A percentile compares a stretch with the other conserved stretches of the same genome.
These are phyloP conservation scores for Drosophila persimilis DNA, from an alignment of 1,140 invertebrate genomes.

Conservation along the genomic window DNA sequence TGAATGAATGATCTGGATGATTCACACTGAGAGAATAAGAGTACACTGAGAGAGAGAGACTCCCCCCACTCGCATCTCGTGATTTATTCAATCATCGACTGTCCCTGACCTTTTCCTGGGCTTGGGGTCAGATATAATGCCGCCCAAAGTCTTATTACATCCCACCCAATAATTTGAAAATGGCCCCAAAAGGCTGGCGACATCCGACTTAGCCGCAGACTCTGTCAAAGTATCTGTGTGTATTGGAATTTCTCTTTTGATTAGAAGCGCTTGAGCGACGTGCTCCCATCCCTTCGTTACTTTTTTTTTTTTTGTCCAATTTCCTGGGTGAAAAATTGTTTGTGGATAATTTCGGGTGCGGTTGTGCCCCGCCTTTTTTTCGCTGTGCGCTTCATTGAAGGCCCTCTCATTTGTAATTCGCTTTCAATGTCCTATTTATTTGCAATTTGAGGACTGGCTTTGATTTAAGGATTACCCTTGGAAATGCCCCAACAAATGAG, in stretches of 20 bases:
- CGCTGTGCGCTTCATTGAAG: slow-evolving; percentile 33
- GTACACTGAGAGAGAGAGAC: too few relatives aligned
- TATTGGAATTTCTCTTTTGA: slow-evolving; percentile 62
- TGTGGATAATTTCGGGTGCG: slow-evolving; percentile 68
- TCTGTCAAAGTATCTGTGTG: slow-evolving; percentile 3
- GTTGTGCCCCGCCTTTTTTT: slow-evolving; percentile 33
- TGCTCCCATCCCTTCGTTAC: neutral
- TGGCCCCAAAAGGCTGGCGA: slow-evolving; percentile 18
- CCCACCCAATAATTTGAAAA: slow-evolving; percentile 24
- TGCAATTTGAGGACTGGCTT: slow-evolving; percentile 57
- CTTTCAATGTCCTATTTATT: slow-evolving; percentile 69
- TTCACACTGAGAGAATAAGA: neutral
- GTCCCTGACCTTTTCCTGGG: too few relatives aligned
- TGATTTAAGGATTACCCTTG: slow-evolving; percentile 47
- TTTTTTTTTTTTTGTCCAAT: slow-evolving; percentile 26
- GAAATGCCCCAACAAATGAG: too few relatives aligned
- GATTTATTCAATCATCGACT: too few relatives aligned
- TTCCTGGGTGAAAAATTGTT: slow-evolving; percentile 68
- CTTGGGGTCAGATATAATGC: slow-evolving; percentile 16
- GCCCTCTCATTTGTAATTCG: slow-evolving; percentile 72
- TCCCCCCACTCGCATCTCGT: too few relatives aligned
- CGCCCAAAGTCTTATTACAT: slow-evolving; percentile 24
- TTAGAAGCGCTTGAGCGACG: slow-evolving; percentile 58
- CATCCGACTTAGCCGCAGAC: slow-evolving; percentile 20
- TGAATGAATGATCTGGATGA: slow-evolving; percentile 6